phyloP scores from a whole-genome alignment of 2,113 vertebrate genomes.

The Chauna torquata region DNA sequence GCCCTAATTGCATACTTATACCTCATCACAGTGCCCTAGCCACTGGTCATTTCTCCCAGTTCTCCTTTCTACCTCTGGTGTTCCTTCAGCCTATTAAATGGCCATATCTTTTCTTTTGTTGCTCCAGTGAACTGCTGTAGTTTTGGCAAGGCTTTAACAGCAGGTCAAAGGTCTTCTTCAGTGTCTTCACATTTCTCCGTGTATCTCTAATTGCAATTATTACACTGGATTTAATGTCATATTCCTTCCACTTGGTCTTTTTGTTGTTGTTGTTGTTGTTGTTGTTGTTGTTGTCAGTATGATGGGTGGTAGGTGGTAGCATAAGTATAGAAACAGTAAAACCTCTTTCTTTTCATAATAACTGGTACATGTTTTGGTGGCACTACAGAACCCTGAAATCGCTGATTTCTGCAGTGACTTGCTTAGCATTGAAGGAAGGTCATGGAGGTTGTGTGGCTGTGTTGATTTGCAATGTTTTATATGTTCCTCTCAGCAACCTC shows the following conservation, averaged over 20 bases:
- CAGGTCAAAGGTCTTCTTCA: background rate
- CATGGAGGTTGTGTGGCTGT: background rate
- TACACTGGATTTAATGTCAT: background rate
- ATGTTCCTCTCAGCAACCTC: background rate
- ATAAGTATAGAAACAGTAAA: background rate
- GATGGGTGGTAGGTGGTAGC: background rate
- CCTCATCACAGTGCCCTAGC: background rate
- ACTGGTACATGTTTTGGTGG: background rate
- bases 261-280: background rate
- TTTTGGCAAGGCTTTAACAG: background rate
- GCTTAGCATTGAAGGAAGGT: background rate
- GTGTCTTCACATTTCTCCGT: background rate
- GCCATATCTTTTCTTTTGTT: background rate
- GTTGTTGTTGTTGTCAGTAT: background rate
- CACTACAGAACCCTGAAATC: background rate
- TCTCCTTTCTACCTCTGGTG: background rate
- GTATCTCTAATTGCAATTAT: background rate
- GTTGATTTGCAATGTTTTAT: slow-evolving; percentile 6
- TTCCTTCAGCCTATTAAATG: background rate
- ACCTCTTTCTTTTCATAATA: background rate
- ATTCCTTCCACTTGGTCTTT: background rate
- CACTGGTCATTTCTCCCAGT: background rate
- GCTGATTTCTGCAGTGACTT: background rate
- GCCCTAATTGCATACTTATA: background rate
- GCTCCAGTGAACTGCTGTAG: background rate